phyloP scores from a whole-genome alignment of 2,888 invertebrate species.

The Microctonus brassicae region DNA sequence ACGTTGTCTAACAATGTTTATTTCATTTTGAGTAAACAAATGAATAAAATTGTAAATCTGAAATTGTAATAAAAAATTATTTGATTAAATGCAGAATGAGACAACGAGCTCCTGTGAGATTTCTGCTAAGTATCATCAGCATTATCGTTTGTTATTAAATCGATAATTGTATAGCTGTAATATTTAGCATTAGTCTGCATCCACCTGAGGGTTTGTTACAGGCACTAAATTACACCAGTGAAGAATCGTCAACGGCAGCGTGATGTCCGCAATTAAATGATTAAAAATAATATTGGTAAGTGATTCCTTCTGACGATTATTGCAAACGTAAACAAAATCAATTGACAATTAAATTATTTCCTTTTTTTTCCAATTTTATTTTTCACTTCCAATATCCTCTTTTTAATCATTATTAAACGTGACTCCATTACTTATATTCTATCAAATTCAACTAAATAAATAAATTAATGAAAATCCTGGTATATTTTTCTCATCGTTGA shows the following conservation, averaged over 20 bases:
- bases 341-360: background rate
- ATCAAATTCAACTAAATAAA: too few species aligned
- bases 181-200: slow-evolving; percentile 67
- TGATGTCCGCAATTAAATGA: slow-evolving; percentile 58
- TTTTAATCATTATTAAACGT: background rate
- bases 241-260: slow-evolving; percentile 65
- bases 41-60: background rate
- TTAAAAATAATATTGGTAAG: slow-evolving; percentile 56
- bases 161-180: slow-evolving; percentile 54
- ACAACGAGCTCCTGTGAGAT: slow-evolving; percentile 65
- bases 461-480: background rate
- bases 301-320: slow-evolving; percentile 46
- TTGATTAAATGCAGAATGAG: slow-evolving; percentile 28
- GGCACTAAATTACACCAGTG: slow-evolving; percentile 69
- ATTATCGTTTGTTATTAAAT: slow-evolving; percentile 35
- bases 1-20: slow-evolving; percentile 50
- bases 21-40: slow-evolving; percentile 4
- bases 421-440: background rate
- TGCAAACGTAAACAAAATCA: slow-evolving; percentile 21
- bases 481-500: background rate
- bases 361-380: background rate
- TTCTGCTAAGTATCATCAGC: slow-evolving; percentile 66
- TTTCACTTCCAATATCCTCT: background rate
- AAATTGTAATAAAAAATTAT: background rate
- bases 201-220: slow-evolving; percentile 78